Evolutionary conservation across 2,888 invertebrate genomes (phyloP).

Genomic region (Gari tellinella): DNA sequence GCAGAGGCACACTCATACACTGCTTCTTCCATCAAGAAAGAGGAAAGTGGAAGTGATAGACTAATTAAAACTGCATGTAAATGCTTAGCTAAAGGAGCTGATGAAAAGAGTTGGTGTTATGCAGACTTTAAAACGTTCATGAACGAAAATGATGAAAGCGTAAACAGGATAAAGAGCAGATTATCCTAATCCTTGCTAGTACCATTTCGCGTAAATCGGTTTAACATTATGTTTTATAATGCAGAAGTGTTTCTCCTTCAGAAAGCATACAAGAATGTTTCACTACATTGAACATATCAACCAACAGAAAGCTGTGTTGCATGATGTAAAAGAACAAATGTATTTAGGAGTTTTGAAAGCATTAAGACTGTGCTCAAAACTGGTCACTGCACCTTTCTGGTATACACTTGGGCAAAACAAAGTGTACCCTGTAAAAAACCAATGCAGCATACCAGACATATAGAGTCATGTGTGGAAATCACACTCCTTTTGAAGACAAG

Average conservation of each 20-base stretch:
- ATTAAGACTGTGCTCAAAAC: slow-evolving; percentile 37
- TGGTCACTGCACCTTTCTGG: slow-evolving; percentile 49
- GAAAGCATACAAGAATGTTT: slow-evolving; percentile 28
- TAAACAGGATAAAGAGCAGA: slow-evolving; percentile 3
- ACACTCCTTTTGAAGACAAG: slow-evolving; percentile 23
- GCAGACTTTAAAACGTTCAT: slow-evolving; percentile 20
- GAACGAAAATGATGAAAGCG: slow-evolving; percentile 7
- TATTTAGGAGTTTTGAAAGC: slow-evolving; percentile 26
- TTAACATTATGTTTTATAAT: slow-evolving; percentile 42
- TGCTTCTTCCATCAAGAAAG: neutral
- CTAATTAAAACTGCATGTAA: slow-evolving; percentile 28
- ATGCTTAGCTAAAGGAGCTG: slow-evolving; percentile 31
- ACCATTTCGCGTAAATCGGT: slow-evolving; percentile 25
- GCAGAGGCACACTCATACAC: neutral
- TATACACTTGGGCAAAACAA: slow-evolving; percentile 32
- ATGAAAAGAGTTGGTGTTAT: slow-evolving; percentile 30
- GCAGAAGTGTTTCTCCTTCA: slow-evolving; percentile 17
- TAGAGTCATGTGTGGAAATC: slow-evolving; percentile 16
- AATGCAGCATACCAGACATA: slow-evolving; percentile 28
- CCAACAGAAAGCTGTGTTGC: slow-evolving; percentile 30
- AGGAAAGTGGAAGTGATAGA: slow-evolving; percentile 18
- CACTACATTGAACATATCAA: slow-evolving; percentile 8
- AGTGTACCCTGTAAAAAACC: slow-evolving; percentile 37
- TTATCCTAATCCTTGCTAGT: slow-evolving; percentile 11
- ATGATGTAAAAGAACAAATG: slow-evolving; percentile 24